A percentile compares a stretch with the other conserved stretches of the same genome.
Evolutionary conservation across 2,797 vertebrate genomes (phyloP).

Genomic region (Brotula barbata): DNA sequence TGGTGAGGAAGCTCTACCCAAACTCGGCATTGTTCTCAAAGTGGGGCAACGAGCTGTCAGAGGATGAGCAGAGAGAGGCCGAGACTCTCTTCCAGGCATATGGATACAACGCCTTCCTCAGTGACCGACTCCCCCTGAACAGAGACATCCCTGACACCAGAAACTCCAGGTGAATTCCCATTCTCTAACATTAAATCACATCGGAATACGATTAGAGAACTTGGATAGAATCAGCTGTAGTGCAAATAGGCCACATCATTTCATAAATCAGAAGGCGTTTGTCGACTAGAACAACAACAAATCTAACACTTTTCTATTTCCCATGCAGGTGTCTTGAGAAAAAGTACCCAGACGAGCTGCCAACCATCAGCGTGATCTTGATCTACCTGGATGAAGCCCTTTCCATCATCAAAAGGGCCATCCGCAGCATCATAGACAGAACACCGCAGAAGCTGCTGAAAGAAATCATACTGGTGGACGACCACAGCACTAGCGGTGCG

Average conservation of each 20-base stretch:
- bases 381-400: conserved; percentile 84
- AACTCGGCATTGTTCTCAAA: conserved; percentile 84
- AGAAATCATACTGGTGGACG: conserved; percentile 84
- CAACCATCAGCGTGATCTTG: conserved; percentile 76
- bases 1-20: conserved; percentile 80
- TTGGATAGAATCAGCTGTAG: too few relatives aligned
- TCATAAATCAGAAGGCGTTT: too few relatives aligned
- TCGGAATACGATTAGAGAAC: too few relatives aligned
- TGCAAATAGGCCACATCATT: too few relatives aligned
- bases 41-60: conserved; percentile 88
- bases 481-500: conserved; percentile 79
- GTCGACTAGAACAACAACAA: too few relatives aligned
- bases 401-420: conserved; percentile 78
- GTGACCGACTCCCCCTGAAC: conserved; percentile 87
- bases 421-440: conserved; percentile 78
- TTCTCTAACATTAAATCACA: too few relatives aligned
- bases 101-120: conserved; percentile 93
- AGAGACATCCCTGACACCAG: conserved; percentile 85
- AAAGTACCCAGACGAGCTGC: conserved; percentile 75
- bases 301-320: neutral
- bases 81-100: conserved; percentile 86
- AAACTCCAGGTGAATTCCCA: conserved; percentile 60
- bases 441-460: conserved; percentile 76
- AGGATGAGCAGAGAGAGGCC: conserved; percentile 84
- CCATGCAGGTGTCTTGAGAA: conserved; percentile 73